Conservation (phyloP, 2,888 invertebrate genomes). For the Heliconius aoede region DNA sequence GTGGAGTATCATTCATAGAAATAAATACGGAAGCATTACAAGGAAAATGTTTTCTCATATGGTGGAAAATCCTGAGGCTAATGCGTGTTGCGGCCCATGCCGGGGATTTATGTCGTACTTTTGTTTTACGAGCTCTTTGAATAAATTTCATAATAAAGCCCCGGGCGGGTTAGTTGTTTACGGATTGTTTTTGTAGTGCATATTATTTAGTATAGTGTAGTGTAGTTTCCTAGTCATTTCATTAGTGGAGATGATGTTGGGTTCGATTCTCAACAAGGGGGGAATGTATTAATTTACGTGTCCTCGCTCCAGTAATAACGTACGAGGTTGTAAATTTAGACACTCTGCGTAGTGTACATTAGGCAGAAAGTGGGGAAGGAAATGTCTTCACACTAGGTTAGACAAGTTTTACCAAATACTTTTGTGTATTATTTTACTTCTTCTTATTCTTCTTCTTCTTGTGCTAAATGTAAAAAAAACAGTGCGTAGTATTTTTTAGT, state of each 20-base stretch:
- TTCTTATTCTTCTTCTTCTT: too few relatives aligned
- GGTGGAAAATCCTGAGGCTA: constrained; percentile 75
- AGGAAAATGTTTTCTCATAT: constrained; percentile 81
- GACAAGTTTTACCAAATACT: too few relatives aligned
- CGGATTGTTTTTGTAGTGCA: constrained; percentile 8
- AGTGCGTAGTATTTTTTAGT: too few relatives aligned
- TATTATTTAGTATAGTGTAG: neutral
- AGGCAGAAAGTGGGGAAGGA: too few relatives aligned
- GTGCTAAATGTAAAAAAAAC: too few relatives aligned
- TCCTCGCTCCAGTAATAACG: neutral
- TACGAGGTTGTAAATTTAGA: neutral
- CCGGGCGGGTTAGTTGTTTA: constrained; percentile 49
- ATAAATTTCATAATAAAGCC: constrained; percentile 65
- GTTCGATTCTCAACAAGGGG: neutral
- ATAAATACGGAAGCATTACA: constrained; percentile 56
- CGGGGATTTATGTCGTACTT: constrained; percentile 75
- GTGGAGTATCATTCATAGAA: constrained; percentile 61
- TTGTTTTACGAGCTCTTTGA: constrained; percentile 76
- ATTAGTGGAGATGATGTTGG: neutral
- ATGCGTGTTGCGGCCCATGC: constrained; percentile 69
- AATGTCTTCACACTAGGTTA: too few relatives aligned
- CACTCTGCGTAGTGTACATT: neutral
- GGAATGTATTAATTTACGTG: neutral
- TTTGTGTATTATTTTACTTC: too few relatives aligned
- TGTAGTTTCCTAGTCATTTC: neutral